phyloP scores from a whole-genome alignment of 1,140 invertebrate species.

The Halesus radiatus region DNA sequence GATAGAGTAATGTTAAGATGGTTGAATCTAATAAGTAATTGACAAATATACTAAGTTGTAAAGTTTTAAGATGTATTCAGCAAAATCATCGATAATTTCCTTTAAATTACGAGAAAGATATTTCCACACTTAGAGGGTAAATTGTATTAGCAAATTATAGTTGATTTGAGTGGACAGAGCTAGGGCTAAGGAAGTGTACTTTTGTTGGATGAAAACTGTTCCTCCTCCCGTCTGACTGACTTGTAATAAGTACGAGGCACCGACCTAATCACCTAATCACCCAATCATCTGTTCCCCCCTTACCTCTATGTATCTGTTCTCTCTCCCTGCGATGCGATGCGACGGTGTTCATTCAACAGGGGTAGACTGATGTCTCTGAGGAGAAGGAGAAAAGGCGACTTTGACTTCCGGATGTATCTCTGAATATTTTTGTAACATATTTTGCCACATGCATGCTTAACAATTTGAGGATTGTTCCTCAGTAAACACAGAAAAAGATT shows the following conservation, averaged over 20 bases:
- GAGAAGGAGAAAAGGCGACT: constrained; percentile 12
- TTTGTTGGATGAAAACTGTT: neutral
- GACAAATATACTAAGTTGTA: constrained; percentile 41
- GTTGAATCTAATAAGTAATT: constrained; percentile 45
- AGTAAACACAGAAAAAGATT: constrained; percentile 29
- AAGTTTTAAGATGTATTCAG: constrained; percentile 49
- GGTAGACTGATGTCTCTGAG: neutral
- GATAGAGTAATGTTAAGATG: constrained; percentile 52
- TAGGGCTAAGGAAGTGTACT: neutral
- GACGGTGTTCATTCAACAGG: constrained; percentile 2
- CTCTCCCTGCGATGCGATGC: no score
- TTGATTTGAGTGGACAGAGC: neutral
- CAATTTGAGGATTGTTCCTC: neutral
- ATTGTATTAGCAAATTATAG: constrained; percentile 39
- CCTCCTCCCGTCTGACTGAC: neutral
- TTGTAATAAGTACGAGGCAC: no score
- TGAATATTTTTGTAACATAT: constrained; percentile 33
- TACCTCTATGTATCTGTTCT: no score
- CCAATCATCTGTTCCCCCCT: no score
- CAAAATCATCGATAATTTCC: constrained; percentile 28
- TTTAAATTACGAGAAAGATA: constrained; percentile 26
- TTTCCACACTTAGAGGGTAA: constrained; percentile 35
- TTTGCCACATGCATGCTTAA: constrained; percentile 27
- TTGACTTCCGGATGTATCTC: constrained; percentile 35
- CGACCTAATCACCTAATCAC: no score